phyloP scores from a whole-genome alignment of 2,113 vertebrate genomes.

The Ardeotis arabs region DNA sequence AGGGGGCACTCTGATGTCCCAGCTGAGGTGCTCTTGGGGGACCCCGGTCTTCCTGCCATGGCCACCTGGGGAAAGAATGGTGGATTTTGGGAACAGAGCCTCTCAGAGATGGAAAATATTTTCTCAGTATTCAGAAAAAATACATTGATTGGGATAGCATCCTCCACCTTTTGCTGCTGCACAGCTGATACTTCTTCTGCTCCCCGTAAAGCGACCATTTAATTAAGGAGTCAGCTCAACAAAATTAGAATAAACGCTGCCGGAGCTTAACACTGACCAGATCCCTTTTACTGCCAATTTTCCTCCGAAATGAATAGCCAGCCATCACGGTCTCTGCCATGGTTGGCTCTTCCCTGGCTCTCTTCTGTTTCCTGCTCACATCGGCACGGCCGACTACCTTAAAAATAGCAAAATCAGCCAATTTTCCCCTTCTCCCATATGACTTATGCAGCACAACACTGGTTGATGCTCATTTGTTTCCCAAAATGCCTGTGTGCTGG shows the following conservation, averaged over 20 bases:
- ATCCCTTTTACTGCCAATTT: constrained; percentile 15
- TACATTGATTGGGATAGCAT: not conserved
- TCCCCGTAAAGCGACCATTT: not conserved
- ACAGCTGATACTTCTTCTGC: not conserved
- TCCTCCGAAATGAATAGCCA: constrained; percentile 8
- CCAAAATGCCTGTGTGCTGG: not conserved
- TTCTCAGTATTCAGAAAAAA: not conserved
- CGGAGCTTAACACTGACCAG: not conserved
- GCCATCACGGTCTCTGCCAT: not conserved
- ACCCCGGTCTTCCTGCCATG: accelerated
- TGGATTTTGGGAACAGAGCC: not conserved
- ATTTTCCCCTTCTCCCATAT: not conserved
- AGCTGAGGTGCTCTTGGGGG: too few relatives aligned
- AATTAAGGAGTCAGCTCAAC: constrained; percentile 24
- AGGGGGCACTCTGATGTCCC: too few relatives aligned
- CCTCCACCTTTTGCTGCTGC: not conserved
- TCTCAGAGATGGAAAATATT: not conserved
- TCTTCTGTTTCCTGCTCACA: not conserved
- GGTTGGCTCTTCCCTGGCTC: not conserved
- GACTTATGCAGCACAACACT: not conserved
- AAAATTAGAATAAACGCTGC: constrained; percentile 19
- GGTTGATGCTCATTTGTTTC: not conserved
- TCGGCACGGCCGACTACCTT: not conserved
- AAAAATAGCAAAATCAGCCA: not conserved
- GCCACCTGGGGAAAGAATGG: not conserved